Conservation (phyloP, 2,888 invertebrate species). For the Agrenia bidenticulata region DNA sequence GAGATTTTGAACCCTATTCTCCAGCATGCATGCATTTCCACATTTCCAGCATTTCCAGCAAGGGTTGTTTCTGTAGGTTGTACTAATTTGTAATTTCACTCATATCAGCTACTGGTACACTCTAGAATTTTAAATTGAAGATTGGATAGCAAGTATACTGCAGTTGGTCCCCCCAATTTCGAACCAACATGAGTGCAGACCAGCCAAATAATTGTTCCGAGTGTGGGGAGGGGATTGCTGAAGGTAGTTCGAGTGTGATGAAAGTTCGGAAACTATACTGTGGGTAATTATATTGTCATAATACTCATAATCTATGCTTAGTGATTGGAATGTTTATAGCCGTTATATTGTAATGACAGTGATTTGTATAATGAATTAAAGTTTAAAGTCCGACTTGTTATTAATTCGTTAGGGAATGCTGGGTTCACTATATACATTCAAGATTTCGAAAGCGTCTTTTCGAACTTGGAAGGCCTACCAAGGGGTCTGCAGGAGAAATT, state of each 20-base stretch:
- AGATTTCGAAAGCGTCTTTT: slow-evolving; percentile 44
- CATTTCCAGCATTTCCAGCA: no score
- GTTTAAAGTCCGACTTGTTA: neutral
- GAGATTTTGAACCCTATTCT: no score
- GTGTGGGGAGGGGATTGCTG: neutral
- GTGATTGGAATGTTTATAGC: no score
- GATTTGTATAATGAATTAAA: neutral
- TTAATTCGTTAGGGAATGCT: slow-evolving; percentile 37
- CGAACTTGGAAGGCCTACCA: slow-evolving; percentile 41
- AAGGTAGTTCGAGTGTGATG: neutral
- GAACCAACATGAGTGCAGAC: no score
- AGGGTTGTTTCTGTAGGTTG: no score
- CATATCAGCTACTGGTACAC: no score
- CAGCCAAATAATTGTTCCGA: neutral
- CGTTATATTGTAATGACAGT: neutral
- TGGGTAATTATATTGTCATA: neutral
- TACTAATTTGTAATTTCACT: no score
- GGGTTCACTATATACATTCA: slow-evolving; percentile 40
- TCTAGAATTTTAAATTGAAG: no score
- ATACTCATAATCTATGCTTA: no score
- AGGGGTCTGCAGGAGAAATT: slow-evolving; percentile 34
- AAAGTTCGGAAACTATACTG: neutral
- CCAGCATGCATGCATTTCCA: no score
- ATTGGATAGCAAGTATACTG: no score
- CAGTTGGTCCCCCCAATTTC: no score